Base-by-base conservation (phyloP, 2,888 invertebrate species). In the Drosophila melanosoma region DNA sequence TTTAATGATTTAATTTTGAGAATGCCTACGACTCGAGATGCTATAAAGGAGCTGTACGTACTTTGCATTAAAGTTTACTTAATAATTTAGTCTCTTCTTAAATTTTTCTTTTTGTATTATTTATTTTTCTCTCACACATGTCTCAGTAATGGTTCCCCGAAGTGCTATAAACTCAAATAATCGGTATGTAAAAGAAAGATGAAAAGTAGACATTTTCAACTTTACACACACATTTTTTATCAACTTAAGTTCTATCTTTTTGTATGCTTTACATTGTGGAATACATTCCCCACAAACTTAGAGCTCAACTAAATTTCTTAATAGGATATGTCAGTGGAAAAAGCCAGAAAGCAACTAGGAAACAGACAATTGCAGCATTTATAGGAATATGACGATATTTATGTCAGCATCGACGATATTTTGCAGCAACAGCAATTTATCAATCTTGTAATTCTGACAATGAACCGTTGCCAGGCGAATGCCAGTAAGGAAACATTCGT, bases 341-440 rank as follows among this genome's bases (percentile, higher is more conserved):
- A 45, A 26, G 2, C 1, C 1, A 35, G 33, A 0, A 23, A 11
- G n/a, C 6, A 53, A 38, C 51, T 48, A 17, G 29, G 38, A 33
- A 48, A 32, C 11, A 48, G 12, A 56, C 42, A 51, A 45, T 17
- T 42, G 3, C 54, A 40, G 59, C 53, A 33, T 40, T 69, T 66
- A 74, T 63, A 60, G 51, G 59, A 29, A 45, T 51, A 54, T 61
- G 67, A 57, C 58, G 45, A 76, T 63, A 74, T 66, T 77, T 64
- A 63, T 62, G 67, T 51, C 65, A 57, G 68, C 64, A 56, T 68
- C 66, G 71, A 74, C 70, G 61, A 82, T 80, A 79, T 81, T 82
- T 74, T 82, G 75, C 76, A 65, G 74, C 58, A 64, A 73, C 77
- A 82, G 79, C 84, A 76, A 84, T 85, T 82, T 82, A 87, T 84